phyloP scores from a whole-genome alignment of 2,797 vertebrate species.

The Diplodus puntazzo region DNA sequence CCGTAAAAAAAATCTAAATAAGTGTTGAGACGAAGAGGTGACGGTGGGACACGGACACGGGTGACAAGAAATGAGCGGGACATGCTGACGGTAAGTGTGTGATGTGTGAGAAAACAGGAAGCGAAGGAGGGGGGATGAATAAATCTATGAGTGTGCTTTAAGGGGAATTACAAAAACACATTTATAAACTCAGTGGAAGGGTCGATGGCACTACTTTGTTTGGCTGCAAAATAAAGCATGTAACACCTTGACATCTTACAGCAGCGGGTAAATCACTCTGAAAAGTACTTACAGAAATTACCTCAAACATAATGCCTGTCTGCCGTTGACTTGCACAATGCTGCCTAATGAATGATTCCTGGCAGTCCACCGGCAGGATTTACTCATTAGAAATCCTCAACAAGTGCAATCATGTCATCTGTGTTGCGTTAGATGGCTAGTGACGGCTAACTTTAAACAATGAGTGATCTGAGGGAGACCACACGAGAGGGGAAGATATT shows the following conservation, averaged over 20 bases:
- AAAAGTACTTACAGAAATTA: slow-evolving; percentile 33
- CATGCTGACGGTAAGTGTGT: neutral
- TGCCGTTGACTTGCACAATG: slow-evolving; percentile 34
- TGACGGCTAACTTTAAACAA: slow-evolving; percentile 8
- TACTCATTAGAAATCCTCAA: slow-evolving; percentile 31
- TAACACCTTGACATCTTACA: slow-evolving; percentile 29
- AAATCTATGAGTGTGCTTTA: neutral
- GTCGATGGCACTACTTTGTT: slow-evolving; percentile 12
- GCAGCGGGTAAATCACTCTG: slow-evolving; percentile 21
- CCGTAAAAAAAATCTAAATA: slow-evolving; percentile 51
- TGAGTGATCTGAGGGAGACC: slow-evolving; percentile 6
- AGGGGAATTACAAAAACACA: slow-evolving; percentile 2
- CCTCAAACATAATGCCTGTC: slow-evolving; percentile 17
- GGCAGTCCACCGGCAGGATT: slow-evolving; percentile 33
- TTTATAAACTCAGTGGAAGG: slow-evolving; percentile 16
- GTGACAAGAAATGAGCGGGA: slow-evolving; percentile 6
- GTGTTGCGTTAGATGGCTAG: slow-evolving; percentile 8
- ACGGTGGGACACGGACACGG: slow-evolving; percentile 4
- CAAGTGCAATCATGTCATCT: slow-evolving; percentile 48
- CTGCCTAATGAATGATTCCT: slow-evolving; percentile 31
- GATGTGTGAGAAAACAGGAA: neutral
- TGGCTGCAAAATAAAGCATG: slow-evolving; percentile 10
- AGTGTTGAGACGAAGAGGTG: slow-evolving; percentile 19
- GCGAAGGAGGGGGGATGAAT: neutral
- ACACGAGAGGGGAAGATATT: neutral